Evolutionary conservation across 2,888 invertebrate genomes (phyloP).

Genomic region (Ganaspis brasiliensis): DNA sequence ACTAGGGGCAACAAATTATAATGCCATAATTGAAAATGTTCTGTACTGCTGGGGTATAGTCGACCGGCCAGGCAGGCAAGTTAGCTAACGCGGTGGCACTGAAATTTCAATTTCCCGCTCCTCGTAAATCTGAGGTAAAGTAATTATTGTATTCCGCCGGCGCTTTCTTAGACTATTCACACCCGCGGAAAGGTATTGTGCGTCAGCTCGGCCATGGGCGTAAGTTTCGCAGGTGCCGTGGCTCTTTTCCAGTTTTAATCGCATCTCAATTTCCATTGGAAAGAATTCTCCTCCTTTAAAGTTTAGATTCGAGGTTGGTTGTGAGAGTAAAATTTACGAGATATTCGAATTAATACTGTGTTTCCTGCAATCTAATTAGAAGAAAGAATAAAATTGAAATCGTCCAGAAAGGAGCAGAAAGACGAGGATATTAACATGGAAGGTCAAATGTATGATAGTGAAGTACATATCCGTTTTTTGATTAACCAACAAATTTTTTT

Average conservation of each 20-base stretch:
- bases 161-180: slow-evolving; percentile 76
- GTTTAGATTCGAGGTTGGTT: background rate
- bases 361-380: too few relatives aligned
- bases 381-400: too few relatives aligned
- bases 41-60: slow-evolving; percentile 63
- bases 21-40: slow-evolving; percentile 79
- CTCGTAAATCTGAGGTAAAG: slow-evolving; percentile 79
- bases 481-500: too few relatives aligned
- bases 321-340: background rate
- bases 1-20: slow-evolving; percentile 76
- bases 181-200: slow-evolving; percentile 72
- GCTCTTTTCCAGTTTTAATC: slow-evolving; percentile 69
- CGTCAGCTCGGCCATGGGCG: slow-evolving; percentile 75
- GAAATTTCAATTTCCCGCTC: slow-evolving; percentile 79
- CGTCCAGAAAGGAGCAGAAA: too few relatives aligned
- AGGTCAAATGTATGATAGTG: too few relatives aligned
- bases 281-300: background rate
- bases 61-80: slow-evolving; percentile 50
- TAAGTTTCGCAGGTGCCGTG: slow-evolving; percentile 63
- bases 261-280: slow-evolving; percentile 61
- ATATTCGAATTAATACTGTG: background rate
- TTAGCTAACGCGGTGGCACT: slow-evolving; percentile 69
- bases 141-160: slow-evolving; percentile 79
- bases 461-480: too few relatives aligned
- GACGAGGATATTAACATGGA: too few relatives aligned